Evolutionary conservation across 2,888 invertebrate species (phyloP), one percentile per base, ranked within the genome.

Genomic region (Drosophila hawaiiensis): DNA sequence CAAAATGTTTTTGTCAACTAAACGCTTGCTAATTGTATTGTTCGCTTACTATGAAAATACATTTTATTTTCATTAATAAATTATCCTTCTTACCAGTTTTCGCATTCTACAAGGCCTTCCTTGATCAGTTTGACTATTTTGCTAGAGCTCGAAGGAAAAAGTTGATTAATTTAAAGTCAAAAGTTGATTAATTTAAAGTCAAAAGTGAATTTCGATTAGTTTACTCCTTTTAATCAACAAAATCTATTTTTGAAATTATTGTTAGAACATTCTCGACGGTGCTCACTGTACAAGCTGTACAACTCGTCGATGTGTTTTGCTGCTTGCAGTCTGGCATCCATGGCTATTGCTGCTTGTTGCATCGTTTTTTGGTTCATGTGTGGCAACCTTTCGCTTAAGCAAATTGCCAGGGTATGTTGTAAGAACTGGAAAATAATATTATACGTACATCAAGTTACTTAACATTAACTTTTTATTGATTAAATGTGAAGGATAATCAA

Each of bases 301-400:
- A 25, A 22, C 19, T 63, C 31, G 16, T 52, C 29, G 62, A 22
- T 52, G 66, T 62, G 35, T 39, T 43, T 49, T 41, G 39, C 53
- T 70, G 60, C 50, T 67, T 55, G 58, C 53, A 59, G 53, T 35
- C 5, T 63, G 16, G 41, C 64, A 62, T 65, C 35, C 65, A 47
- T 63, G 61, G 56, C 49, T 63, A 55, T 49, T 56, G 65, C 31
- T 70, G 85, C 67, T 73, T 68, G 68, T 88, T 67, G 59, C 73
- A 59, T 60, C 66, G 56, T 68, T 78, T 67, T 66, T 72, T 78
- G 72, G 67, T 79, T 76, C 89, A 89, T 86, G 73, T 89, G 87
- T 71, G 76, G 82, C 79, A 82, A 69, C 72, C 68, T 81, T 86
- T 81, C 76, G 82, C 75, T 85, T 86, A 89, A 89, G 84, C 89